Evolutionary conservation across 1,140 invertebrate genomes (phyloP), one percentile per base, ranked within the genome.

Genomic region (Drosophila arawakana): DNA sequence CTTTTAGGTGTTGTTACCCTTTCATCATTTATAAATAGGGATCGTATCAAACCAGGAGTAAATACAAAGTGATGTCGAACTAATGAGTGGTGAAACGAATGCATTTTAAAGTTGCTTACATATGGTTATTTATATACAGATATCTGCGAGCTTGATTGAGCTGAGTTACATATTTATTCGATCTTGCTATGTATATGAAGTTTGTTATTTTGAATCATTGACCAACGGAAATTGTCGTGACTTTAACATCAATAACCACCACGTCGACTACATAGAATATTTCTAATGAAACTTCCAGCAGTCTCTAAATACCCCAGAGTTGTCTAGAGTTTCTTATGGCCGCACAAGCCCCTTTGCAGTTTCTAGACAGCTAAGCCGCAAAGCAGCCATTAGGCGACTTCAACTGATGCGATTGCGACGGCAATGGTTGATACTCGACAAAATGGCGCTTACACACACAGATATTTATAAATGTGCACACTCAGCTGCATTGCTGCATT

Each of bases 331-430:
- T 46, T 1, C 37, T 18, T 10, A 15, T 15, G 13, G 39, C 3
- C 35, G 7, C 34, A 13, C 8, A 10, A 4, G 57, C 50, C 35
- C 43, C 47, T n/a, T 49, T 30, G 50, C 60, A 34, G 3, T 35
- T 39, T n/a, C 46, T 55, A 59, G 37, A 25, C 84, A 82, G 80
- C 80, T 77, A 72, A 88, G 80, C 83, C 83, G 76, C 83, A 86
- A 88, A 86, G 83, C 83, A 81, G 83, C 83, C 83, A 86, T 86
- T 86, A 86, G 70, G 69, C 67, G 71, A 74, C 83, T 60, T 60
- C 73, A 52, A 72, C 68, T 74, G 73, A 77, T 71, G 77, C 73
- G 67, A 74, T 49, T 54, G 58, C 72, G 58, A 62, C 58, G 77
- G 74, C 81, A 84, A 76, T 55, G 81, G 58, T 69, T 73, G 81